A percentile compares a stretch with the other conserved stretches of the same genome.
phyloP scores from a whole-genome alignment of 2,888 invertebrate species.

The Nezara viridula region DNA sequence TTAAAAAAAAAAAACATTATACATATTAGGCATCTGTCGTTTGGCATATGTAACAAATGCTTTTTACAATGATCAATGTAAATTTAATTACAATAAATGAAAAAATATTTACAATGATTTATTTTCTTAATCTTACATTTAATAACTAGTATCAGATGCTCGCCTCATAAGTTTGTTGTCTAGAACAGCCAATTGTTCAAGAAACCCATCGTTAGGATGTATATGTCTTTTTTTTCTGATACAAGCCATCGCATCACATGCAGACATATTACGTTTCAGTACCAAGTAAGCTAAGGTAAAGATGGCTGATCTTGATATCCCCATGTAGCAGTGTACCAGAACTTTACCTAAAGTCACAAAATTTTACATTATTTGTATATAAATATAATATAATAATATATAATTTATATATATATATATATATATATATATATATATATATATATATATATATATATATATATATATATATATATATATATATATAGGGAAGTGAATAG shows the following conservation, averaged over 20 bases:
- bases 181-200: constrained; percentile 81
- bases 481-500: no score
- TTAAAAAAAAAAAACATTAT: neutral
- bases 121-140: neutral
- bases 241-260: constrained; percentile 79
- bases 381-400: no score
- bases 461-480: no score
- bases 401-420: no score
- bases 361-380: neutral
- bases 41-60: no score
- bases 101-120: neutral
- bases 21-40: no score
- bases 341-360: constrained; percentile 76
- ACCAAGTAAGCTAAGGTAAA: constrained; percentile 86
- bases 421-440: no score
- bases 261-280: constrained; percentile 82
- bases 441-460: no score
- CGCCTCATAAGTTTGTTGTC: constrained; percentile 70
- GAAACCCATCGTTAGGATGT: constrained; percentile 85
- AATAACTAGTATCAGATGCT: neutral
- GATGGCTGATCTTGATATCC: constrained; percentile 86
- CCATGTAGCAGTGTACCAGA: constrained; percentile 85
- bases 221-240: constrained; percentile 81
- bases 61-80: neutral
- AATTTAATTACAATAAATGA: neutral